These are phyloP conservation scores for Oophaga sylvatica DNA, from an alignment of 2,797 vertebrate genomes.

Conservation along the genomic window DNA sequence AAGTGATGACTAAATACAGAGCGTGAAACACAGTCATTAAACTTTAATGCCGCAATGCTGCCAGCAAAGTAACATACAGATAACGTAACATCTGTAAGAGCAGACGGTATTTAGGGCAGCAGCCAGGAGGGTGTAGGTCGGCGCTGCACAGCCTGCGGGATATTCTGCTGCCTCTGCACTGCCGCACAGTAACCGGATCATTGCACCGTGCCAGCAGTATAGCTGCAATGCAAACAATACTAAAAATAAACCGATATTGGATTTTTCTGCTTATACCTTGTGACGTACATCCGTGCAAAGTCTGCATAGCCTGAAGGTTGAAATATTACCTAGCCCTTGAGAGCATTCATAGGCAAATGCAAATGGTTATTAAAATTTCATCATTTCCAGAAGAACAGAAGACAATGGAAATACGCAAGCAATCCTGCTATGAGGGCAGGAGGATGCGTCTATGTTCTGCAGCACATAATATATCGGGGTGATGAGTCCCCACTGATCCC, in stretches of 20 bases:
- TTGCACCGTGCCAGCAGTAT: conserved; percentile 39
- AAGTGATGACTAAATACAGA: background rate
- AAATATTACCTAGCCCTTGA: conserved; percentile 6
- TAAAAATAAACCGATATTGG: conserved; percentile 54
- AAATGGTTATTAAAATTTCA: conserved; percentile 13
- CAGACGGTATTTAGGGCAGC: too few species aligned
- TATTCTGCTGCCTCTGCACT: conserved; percentile 34
- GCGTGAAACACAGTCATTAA: background rate
- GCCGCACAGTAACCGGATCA: conserved; percentile 27
- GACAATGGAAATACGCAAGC: conserved; percentile 11
- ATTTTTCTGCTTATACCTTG: conserved; percentile 24
- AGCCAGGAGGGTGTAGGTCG: background rate
- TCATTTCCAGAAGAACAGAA: background rate
- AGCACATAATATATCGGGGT: background rate
- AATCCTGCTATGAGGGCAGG: background rate
- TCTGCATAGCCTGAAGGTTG: conserved; percentile 32
- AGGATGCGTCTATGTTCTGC: too few species aligned
- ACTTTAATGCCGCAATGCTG: conserved; percentile 12
- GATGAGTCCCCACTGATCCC: conserved; percentile 3
- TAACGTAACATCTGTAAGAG: too few species aligned
- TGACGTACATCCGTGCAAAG: conserved; percentile 22
- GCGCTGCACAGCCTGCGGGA: conserved; percentile 5
- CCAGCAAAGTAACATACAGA: background rate
- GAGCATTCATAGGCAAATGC: background rate
- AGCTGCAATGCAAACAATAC: conserved; percentile 46